phyloP scores from a whole-genome alignment of 2,797 vertebrate species.

The Peromyscus nudipes region DNA sequence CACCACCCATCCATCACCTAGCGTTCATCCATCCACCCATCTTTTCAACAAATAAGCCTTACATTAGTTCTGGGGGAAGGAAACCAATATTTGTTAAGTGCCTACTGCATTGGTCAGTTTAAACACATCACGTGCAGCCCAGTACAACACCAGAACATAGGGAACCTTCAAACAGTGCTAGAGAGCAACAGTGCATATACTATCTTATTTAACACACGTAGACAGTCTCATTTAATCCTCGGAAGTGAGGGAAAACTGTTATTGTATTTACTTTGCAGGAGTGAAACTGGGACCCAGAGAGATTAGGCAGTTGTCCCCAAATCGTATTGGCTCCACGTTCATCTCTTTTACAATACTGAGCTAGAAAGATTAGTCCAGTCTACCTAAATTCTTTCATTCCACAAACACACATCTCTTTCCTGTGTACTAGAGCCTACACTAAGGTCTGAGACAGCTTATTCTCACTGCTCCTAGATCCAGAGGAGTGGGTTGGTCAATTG shows the following conservation, averaged over 20 bases:
- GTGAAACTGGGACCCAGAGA: conserved; percentile 37
- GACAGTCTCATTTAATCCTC: neutral
- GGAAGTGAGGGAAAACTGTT: neutral
- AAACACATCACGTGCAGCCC: conserved; percentile 7
- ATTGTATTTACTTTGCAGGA: neutral
- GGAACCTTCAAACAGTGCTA: neutral
- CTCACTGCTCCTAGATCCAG: neutral
- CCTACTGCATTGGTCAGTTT: conserved; percentile 21
- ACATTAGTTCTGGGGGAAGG: neutral
- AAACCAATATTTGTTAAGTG: conserved; percentile 35
- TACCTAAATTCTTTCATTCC: neutral
- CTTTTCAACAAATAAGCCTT: neutral
- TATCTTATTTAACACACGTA: neutral
- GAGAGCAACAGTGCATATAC: neutral
- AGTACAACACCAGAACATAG: neutral
- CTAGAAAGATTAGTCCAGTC: neutral
- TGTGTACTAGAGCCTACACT: neutral
- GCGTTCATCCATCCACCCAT: neutral
- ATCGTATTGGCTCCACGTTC: neutral
- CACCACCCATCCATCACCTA: neutral
- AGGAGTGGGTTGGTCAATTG: neutral
- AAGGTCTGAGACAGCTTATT: neutral
- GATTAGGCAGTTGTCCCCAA: neutral
- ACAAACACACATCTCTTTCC: neutral
- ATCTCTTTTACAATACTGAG: conserved; percentile 8